Conservation (phyloP, 2,113 vertebrate species). For the Hassar affinis region DNA sequence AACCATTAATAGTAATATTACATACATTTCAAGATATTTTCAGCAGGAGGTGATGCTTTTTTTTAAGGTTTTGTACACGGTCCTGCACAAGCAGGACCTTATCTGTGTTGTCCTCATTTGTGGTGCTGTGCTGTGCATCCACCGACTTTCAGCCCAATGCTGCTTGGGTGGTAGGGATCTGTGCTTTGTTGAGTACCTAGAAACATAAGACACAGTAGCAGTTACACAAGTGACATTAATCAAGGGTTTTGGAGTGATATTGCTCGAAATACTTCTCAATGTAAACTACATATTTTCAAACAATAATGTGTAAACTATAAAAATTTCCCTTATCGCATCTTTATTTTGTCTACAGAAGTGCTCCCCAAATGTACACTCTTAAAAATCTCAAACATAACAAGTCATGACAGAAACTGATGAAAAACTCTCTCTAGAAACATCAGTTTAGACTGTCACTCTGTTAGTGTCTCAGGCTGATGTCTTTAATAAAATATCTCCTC, state of each 20-base stretch:
- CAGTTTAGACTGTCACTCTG: background rate
- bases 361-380: background rate
- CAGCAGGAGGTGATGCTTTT: background rate
- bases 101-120: background rate
- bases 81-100: background rate
- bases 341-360: background rate
- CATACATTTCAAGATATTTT: background rate
- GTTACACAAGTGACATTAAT: background rate
- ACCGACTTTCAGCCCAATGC: background rate
- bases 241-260: background rate
- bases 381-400: constrained; percentile 1
- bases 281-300: background rate
- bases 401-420: background rate
- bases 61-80: background rate
- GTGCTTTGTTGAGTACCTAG: background rate
- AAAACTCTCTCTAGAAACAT: background rate
- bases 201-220: background rate
- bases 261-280: background rate
- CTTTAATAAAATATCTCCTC: background rate
- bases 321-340: background rate
- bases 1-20: background rate
- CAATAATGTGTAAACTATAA: background rate
- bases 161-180: background rate
- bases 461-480: background rate
- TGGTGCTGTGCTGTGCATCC: background rate